Evolutionary conservation across 2,888 invertebrate genomes (phyloP).

Genomic region (Hymenopus coronatus): DNA sequence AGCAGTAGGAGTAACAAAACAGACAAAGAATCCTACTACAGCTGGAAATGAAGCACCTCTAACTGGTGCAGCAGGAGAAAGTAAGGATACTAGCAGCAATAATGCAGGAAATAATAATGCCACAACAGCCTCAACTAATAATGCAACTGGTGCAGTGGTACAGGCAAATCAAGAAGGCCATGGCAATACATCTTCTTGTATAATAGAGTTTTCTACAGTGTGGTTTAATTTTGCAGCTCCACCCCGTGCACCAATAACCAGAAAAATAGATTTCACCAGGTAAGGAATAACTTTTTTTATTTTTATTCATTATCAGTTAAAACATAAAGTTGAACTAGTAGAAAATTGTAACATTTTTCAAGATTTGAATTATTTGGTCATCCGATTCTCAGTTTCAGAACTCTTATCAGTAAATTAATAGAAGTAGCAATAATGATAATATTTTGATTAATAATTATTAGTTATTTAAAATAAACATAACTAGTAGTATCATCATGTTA

Average conservation of each 20-base stretch:
- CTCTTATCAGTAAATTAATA: no score
- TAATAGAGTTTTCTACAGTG: constrained; percentile 83
- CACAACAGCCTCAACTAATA: not conserved
- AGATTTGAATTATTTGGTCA: no score
- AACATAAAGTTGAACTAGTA: not conserved
- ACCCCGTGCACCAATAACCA: constrained; percentile 87
- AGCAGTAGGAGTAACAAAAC: not conserved
- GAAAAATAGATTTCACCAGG: constrained; percentile 92
- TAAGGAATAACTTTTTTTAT: constrained; percentile 40
- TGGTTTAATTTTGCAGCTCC: constrained; percentile 99
- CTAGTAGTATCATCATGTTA: no score
- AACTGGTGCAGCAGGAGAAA: not conserved
- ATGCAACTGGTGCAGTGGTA: not conserved
- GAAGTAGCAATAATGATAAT: no score
- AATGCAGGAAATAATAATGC: not conserved
- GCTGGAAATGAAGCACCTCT: constrained; percentile 1
- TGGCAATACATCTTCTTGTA: constrained; percentile 79
- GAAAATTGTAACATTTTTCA: no score
- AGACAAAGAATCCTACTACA: not conserved
- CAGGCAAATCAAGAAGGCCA: constrained; percentile 52
- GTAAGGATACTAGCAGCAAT: not conserved
- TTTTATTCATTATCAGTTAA: not conserved
- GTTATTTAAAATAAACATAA: no score
- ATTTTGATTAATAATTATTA: no score
- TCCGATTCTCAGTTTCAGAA: no score